phyloP scores from a whole-genome alignment of 2,888 invertebrate genomes.

The Phania funesta region DNA sequence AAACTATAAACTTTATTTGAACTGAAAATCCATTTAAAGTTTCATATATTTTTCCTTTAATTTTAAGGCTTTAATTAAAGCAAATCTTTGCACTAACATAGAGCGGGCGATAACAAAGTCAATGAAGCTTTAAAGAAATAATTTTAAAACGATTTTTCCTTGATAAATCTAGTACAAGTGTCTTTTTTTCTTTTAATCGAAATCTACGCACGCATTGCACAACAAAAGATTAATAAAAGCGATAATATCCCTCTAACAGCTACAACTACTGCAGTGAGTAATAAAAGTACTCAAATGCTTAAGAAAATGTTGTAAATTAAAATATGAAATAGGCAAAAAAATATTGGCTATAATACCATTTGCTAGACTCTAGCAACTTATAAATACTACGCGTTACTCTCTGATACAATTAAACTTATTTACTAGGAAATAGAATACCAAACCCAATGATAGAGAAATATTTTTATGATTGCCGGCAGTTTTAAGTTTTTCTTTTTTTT shows the following conservation, averaged over 20 bases:
- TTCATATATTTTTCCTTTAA: slow-evolving; percentile 5
- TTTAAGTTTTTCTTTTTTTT: background rate
- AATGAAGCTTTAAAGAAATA: background rate
- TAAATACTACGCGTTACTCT: slow-evolving; percentile 38
- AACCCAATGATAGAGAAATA: slow-evolving; percentile 46
- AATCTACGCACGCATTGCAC: slow-evolving; percentile 63
- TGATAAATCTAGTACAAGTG: slow-evolving; percentile 3
- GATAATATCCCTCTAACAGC: slow-evolving; percentile 59
- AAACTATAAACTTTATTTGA: slow-evolving; percentile 51
- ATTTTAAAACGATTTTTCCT: slow-evolving; percentile 37
- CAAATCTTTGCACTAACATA: background rate
- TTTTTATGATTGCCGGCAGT: slow-evolving; percentile 38
- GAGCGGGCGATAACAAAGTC: background rate
- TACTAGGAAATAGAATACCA: slow-evolving; percentile 57
- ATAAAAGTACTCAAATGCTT: background rate
- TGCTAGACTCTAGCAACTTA: slow-evolving; percentile 17
- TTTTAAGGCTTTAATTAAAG: slow-evolving; percentile 45
- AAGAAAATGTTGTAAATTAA: slow-evolving; percentile 46
- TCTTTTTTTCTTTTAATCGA: slow-evolving; percentile 37
- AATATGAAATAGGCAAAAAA: slow-evolving; percentile 53
- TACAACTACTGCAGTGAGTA: slow-evolving; percentile 9
- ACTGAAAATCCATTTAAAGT: slow-evolving; percentile 31
- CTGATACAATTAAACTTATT: slow-evolving; percentile 35
- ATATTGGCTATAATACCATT: slow-evolving; percentile 57
- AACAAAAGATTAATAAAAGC: slow-evolving; percentile 59